Base-by-base conservation (phyloP, 1,140 invertebrate genomes). In the Reticulitermes speratus region DNA sequence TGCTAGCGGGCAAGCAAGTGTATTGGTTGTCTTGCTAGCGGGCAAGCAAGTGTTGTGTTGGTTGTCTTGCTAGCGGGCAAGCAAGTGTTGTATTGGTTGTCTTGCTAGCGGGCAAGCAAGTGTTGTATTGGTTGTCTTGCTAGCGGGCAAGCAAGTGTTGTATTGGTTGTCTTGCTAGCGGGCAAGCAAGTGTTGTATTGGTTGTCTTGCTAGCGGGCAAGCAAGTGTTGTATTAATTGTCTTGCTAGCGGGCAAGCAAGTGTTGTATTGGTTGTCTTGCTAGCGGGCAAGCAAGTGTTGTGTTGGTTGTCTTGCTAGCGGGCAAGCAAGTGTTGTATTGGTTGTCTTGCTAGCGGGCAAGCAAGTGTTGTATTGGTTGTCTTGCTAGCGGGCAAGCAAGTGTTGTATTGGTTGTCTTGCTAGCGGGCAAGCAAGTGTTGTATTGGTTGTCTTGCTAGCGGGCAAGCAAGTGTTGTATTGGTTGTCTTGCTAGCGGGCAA, bases 11-110 rank as follows among this genome's bases (percentile, higher is more conserved):
- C 19, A 84, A n/a, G n/a, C n/a, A n/a, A n/a, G n/a, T 59, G 8
- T 65, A 45, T 19, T 81, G 23, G 21, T 81, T n/a, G 3, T 25
- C 30, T 25, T 82, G 2, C 52, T 9, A 8, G 8, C 19, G 32
- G 65, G 45, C 19, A 84, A n/a, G n/a, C n/a, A 87, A 88, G 82
- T 55, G 32, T 16, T 59, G 8, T 65, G 45, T 19, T 81, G 23
- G 21, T 81, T n/a, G 3, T 25, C 30, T 25, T 82, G 2, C 52
- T 9, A 8, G 8, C 19, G 32, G 65, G 45, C 19, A 84, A n/a
- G n/a, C n/a, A 87, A 88, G 82, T 55, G 32, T 16, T 59, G 8
- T 65, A 45, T 19, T 81, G 23, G 21, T 81, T n/a, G 3, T 25
- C 30, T 25, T 82, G 2, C 52, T 9, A 8, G 8, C 19, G 32